Evolutionary conservation across 2,888 invertebrate genomes (phyloP).

Genomic region (Mechanitis mazaeus): DNA sequence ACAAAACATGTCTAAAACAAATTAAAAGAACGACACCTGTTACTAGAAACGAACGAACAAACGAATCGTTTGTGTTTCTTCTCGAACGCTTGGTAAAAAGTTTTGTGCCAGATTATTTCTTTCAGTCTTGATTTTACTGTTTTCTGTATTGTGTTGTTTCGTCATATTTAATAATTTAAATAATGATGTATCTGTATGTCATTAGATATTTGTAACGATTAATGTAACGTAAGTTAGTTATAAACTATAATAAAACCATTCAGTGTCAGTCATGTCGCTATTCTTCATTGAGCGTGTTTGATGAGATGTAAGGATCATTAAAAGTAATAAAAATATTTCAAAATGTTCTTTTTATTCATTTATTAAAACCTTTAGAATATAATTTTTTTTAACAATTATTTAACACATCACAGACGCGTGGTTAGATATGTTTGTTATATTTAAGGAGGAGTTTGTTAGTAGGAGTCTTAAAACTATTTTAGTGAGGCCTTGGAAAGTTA

Average conservation of each 20-base stretch:
- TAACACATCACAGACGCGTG: too few species aligned
- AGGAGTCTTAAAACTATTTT: too few species aligned
- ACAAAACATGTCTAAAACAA: background rate
- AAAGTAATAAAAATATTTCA: constrained; percentile 53
- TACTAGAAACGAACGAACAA: too few species aligned
- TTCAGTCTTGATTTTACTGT: background rate
- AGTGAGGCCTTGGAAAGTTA: too few species aligned
- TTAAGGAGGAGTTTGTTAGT: too few species aligned
- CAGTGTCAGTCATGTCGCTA: constrained; percentile 63
- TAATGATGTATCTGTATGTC: constrained; percentile 53
- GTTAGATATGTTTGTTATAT: too few species aligned
- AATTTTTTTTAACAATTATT: too few species aligned
- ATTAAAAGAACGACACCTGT: too few species aligned
- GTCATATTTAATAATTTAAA: constrained; percentile 63
- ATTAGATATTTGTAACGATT: constrained; percentile 57
- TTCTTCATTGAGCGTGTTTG: constrained; percentile 68
- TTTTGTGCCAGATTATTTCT: constrained; percentile 3
- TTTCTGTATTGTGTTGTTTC: constrained; percentile 8
- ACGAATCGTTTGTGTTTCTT: background rate
- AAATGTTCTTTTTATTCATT: constrained; percentile 44
- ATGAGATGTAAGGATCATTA: constrained; percentile 63
- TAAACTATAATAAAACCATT: constrained; percentile 44
- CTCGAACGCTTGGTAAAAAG: background rate
- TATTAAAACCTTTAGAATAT: constrained; percentile 6
- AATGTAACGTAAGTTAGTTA: constrained; percentile 53